Evolutionary conservation across 1,140 invertebrate species (phyloP).

Genomic region (Mactra quadrangularis): DNA sequence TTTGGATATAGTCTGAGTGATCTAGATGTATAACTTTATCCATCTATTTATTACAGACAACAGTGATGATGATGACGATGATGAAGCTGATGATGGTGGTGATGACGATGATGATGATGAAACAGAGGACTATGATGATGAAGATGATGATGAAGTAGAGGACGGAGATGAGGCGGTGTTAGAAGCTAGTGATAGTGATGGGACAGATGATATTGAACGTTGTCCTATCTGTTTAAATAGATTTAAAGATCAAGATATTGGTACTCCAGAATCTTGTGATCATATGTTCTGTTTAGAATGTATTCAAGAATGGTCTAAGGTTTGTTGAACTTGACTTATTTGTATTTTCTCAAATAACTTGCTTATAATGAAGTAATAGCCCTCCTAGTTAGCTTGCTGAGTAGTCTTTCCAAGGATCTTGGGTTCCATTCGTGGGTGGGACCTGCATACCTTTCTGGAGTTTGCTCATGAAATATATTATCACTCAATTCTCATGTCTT

Average conservation of each 20-base stretch:
- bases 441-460: neutral
- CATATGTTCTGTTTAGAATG: conserved; percentile 95
- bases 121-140: conserved; percentile 86
- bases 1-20: too few relatives aligned
- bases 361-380: too few relatives aligned
- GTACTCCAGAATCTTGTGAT: conserved; percentile 93
- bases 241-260: conserved; percentile 89
- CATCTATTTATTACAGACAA: conserved; percentile 49
- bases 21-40: conserved; percentile 58
- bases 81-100: conserved; percentile 56
- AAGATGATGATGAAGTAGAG: conserved; percentile 56
- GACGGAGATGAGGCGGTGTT: conserved; percentile 61
- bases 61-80: conserved; percentile 65
- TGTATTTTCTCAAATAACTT: too few relatives aligned
- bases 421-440: too few relatives aligned
- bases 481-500: too few relatives aligned
- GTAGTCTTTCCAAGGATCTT: too few relatives aligned
- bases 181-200: conserved; percentile 81
- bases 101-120: conserved; percentile 64
- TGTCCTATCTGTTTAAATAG: conserved; percentile 91
- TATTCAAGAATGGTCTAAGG: conserved; percentile 95
- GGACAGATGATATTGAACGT: conserved; percentile 86
- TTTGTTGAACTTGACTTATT: conserved; percentile 77
- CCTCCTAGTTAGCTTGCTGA: too few relatives aligned
- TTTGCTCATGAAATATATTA: too few relatives aligned